Evolutionary conservation across 2,113 vertebrate species (phyloP), one percentile per base, ranked within the genome.

Genomic region (Lagopus leucura): DNA sequence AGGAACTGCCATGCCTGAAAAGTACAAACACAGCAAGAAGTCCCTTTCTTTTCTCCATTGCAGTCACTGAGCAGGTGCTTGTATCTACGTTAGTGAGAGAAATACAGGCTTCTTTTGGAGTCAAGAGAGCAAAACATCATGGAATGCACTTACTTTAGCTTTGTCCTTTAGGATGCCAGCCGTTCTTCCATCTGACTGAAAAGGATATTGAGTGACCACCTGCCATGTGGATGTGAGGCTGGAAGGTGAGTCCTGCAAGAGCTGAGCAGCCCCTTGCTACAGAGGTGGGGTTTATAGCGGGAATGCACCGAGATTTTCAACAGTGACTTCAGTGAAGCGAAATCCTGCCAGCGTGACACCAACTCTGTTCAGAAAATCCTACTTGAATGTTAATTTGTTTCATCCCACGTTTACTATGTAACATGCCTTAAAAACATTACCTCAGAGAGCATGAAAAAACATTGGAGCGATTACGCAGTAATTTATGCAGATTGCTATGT

Each of bases 371-470:
- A 61, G 64, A 79, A 83, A 92, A 87, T 58, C 43, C 70, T 77
- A 45, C 47, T 11, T 1, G 30, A 93, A 30, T 65, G 65, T 52
- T 48, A 45, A n/a, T 80, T 86, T 55, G 66, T 45, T 93, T 79
- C 84, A 86, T 76, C 67, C 47, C 30, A 28, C 43, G 92, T 84
- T 67, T 64, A 57, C 90, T 92, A 27, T 34, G 38, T 67, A 94
- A 93, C 45, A 70, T 80, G 82, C 86, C 92, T 92, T 79, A 93
- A 95, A 57, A 92, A 83, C 75, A 72, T 78, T 82, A 90, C 94
- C 86, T 50, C 77, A n/a, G 82, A 87, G 77, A 92, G 52, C 45
- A 30, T 89, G 92, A 67, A 90, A 91, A 90, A 83, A 54, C 38
- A 74, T 50, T 94, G 20, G 82, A 88, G 76, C 66, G 32, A 91